Conservation (phyloP, 2,113 vertebrate genomes). For the Cathartes aura region DNA sequence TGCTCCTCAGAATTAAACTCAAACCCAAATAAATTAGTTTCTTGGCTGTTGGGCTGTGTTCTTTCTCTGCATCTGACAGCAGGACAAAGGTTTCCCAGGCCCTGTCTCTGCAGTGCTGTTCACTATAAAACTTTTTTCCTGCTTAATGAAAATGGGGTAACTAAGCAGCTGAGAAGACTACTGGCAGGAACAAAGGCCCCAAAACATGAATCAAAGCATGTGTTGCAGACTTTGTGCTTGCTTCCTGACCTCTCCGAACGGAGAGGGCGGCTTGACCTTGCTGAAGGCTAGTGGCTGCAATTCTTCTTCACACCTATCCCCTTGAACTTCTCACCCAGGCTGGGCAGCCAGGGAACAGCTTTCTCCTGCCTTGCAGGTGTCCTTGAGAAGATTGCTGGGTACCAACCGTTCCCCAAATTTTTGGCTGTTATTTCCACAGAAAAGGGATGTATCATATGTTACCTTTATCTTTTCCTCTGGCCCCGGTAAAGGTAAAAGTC, state of each 20-base stretch:
- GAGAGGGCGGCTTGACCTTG: not conserved
- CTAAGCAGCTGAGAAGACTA: not conserved
- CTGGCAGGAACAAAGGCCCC: not conserved
- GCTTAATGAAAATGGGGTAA: not conserved
- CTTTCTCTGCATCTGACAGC: not conserved
- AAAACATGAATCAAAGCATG: rapidly evolving
- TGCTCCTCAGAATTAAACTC: not conserved
- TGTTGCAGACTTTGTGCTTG: not conserved
- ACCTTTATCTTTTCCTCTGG: not conserved
- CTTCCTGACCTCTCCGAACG: not conserved
- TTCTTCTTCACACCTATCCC: not conserved
- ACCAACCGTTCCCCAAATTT: not conserved
- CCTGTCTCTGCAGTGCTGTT: not conserved
- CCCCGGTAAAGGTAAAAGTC: not conserved
- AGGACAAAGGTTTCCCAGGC: not conserved
- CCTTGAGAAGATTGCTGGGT: not conserved
- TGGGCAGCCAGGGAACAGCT: not conserved
- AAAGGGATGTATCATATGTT: not conserved
- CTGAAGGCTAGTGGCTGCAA: not conserved
- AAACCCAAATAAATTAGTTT: not conserved
- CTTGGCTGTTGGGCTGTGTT: not conserved
- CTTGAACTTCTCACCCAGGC: not conserved
- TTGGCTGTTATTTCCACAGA: not conserved
- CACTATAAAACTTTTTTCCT: not conserved
- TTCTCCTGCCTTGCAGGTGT: not conserved